These are phyloP conservation scores for Galaxea fascicularis DNA, from an alignment of 92 coral and sea anemone species.

Conservation along the genomic window DNA sequence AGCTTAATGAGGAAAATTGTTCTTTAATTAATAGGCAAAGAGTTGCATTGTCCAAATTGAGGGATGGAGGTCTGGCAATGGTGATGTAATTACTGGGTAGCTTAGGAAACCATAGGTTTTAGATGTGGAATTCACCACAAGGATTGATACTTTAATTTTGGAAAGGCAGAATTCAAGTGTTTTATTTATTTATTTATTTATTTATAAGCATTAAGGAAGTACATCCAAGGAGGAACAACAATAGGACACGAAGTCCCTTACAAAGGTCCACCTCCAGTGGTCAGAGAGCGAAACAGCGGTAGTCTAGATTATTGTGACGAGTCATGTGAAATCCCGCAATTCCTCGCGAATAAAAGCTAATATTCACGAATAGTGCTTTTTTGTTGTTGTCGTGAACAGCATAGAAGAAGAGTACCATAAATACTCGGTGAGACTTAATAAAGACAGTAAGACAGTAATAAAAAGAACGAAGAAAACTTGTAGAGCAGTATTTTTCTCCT, in stretches of 20 bases:
- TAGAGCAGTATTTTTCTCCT: too few species aligned
- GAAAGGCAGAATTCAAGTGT: too few species aligned
- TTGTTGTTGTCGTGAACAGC: neutral
- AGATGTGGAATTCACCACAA: neutral
- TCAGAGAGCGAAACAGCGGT: too few species aligned
- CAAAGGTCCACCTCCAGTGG: too few species aligned
- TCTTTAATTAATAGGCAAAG: neutral
- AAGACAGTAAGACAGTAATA: neutral
- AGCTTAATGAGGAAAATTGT: neutral
- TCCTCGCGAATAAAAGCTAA: too few species aligned
- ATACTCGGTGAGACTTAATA: neutral
- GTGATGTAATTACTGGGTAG: neutral
- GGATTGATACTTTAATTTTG: neutral
- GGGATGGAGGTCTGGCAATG: neutral
- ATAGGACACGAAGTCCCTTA: too few species aligned
- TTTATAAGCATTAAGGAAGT: too few species aligned
- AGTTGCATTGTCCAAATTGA: neutral
- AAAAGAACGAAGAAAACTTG: too few species aligned
- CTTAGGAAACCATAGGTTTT: neutral
- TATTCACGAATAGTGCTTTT: neutral
- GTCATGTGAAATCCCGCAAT: too few species aligned
- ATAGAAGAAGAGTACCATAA: neutral
- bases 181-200: too few species aligned
- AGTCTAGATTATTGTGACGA: too few species aligned
- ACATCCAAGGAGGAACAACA: too few species aligned